Base-by-base conservation (phyloP, 2,113 vertebrate species). In the Sinocyclocheilus anshuiensis region DNA sequence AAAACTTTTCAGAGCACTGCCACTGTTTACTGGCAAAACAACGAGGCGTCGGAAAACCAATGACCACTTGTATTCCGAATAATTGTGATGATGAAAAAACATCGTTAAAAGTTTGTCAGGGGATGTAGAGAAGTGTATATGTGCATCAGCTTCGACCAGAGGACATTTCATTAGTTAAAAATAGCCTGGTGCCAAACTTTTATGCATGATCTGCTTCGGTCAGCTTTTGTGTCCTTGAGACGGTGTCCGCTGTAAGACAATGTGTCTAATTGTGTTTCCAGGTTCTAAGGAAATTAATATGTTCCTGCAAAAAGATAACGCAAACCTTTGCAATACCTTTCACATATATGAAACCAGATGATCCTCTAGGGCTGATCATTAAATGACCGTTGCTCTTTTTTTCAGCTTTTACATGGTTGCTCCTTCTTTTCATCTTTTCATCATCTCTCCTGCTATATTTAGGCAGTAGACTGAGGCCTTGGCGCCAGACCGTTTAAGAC, bases 401-500 rank as follows among this genome's bases (percentile, higher is more conserved):
- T 90, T 86, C 89, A 88, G 87, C 86, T 85, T 84, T 90, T 89
- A 90, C 90, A 93, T 94, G 91, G 92, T 93, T 93, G 88, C 79
- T 87, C 83, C 90, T 93, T 90, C 69, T 90, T 85, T 87, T 87
- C 86, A 89, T 89, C 92, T 95, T 94, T 92, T 92, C 95, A 95
- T 95, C 95, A 95, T 95, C 96, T 95, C 95, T 92, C 85, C 84
- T 91, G 90, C 96, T 97, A 97, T 96, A 97, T 98, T 96, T 97
- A 97, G 96, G 94, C 92, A 80, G 93, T 93, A 96, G 96, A 96
- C 96, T 94, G 93, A 94, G 95, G 95, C 95, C 94, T 94, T 96
- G 97, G 97, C 97, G 97, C 97, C 96, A 98, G 96, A 96, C 96
- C 95, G 96, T 97, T 97, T 97, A 97, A 97, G 96, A 97, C 95